Conservation (phyloP, 2,797 vertebrate genomes). For the Gadopsis bispinosus region DNA sequence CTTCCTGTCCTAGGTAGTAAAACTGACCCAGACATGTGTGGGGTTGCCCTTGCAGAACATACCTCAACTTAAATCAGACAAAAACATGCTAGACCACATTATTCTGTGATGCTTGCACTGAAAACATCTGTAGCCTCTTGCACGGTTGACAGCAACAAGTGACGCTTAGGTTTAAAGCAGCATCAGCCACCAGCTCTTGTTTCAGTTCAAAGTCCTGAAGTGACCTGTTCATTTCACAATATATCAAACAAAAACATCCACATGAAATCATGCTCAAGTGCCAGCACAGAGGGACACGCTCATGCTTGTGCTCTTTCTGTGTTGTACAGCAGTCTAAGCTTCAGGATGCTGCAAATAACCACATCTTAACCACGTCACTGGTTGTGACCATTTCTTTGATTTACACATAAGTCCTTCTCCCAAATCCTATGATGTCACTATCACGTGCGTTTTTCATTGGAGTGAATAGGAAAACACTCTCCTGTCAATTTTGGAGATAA, state of each 20-base stretch:
- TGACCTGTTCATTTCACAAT: constrained; percentile 38
- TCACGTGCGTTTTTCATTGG: not conserved
- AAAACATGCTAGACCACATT: not conserved
- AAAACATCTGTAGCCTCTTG: constrained; percentile 29
- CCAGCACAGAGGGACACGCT: constrained; percentile 11
- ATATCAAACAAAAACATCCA: constrained; percentile 6
- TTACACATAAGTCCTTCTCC: not conserved
- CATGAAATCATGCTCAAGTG: constrained; percentile 19
- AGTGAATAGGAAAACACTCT: not conserved
- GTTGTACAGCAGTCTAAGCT: not conserved
- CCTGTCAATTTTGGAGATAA: not conserved
- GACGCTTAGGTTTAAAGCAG: not conserved
- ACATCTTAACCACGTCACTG: not conserved
- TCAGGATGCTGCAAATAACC: constrained; percentile 15
- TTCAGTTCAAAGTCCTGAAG: constrained; percentile 28
- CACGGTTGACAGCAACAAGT: constrained; percentile 21
- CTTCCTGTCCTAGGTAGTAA: constrained; percentile 63
- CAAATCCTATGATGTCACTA: not conserved
- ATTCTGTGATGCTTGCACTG: not conserved
- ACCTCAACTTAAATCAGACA: constrained; percentile 13
- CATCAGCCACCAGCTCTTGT: constrained; percentile 6
- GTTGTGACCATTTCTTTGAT: constrained; percentile 8
- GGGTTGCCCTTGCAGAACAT: constrained; percentile 30
- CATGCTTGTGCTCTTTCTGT: constrained; percentile 25
- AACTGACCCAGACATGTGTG: constrained; percentile 59